A percentile compares a stretch with the other conserved stretches of the same genome.
These are phyloP conservation scores for Ramphastos sulfuratus DNA, from an alignment of 2,113 vertebrate genomes.

Conservation along the genomic window DNA sequence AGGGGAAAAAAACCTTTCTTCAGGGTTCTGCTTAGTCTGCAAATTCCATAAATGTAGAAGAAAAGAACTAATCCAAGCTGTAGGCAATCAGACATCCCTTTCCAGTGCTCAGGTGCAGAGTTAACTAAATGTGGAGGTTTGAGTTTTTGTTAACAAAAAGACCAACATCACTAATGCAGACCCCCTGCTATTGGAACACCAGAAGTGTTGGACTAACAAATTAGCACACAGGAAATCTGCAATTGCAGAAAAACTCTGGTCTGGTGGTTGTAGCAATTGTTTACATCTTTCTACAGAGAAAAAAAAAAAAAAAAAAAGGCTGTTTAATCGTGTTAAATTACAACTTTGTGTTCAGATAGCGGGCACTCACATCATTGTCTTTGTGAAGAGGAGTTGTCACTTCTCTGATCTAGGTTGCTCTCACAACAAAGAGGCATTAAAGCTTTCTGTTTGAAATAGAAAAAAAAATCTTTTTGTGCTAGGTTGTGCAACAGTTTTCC, in stretches of 20 bases:
- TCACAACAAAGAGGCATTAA: constrained; percentile 31
- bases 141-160: constrained; percentile 3
- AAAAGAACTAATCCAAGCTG: not conserved
- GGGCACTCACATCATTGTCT: constrained; percentile 8
- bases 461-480: not conserved
- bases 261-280: constrained; percentile 3
- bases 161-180: not conserved
- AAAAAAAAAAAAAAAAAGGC: not conserved
- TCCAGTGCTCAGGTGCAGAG: not conserved
- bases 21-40: not conserved
- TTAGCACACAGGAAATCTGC: constrained; percentile 37
- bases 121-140: not conserved
- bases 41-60: not conserved
- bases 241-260: not conserved
- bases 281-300: constrained; percentile 30
- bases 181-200: constrained; percentile 43
- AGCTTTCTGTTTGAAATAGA: constrained; percentile 41
- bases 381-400: constrained; percentile 49
- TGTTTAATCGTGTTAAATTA: constrained; percentile 32
- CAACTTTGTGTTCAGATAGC: constrained; percentile 30
- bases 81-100: not conserved
- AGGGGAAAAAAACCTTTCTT: not conserved
- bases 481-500: not conserved
- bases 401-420: constrained; percentile 41
- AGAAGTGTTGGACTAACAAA: constrained; percentile 44